Conservation (phyloP, 2,113 vertebrate genomes). For the Forbesichthys papilliferus region DNA sequence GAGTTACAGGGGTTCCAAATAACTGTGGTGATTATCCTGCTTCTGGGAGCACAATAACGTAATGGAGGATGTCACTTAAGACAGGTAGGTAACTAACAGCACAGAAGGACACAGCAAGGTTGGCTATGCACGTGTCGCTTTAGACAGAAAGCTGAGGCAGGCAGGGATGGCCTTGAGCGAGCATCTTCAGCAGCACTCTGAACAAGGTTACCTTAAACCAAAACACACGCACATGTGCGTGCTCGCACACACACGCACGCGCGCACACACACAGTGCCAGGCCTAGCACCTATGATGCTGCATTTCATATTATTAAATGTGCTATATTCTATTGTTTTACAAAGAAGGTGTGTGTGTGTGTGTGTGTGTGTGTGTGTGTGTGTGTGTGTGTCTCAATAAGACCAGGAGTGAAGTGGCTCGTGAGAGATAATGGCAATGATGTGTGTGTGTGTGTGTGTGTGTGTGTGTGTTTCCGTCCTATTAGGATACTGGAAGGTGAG, state of each 20-base stretch:
- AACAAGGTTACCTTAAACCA: neutral
- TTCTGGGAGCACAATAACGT: too few species aligned
- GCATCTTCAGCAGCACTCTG: neutral
- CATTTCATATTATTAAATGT: neutral
- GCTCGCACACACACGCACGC: neutral
- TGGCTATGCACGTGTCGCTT: too few species aligned
- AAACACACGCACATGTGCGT: neutral
- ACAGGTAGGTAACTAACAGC: too few species aligned
- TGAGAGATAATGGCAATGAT: too few species aligned
- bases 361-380: slow-evolving; percentile 3
- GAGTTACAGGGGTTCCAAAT: too few species aligned
- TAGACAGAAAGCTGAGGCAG: neutral
- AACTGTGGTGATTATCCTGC: too few species aligned
- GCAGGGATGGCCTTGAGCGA: neutral
- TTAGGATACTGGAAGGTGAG: neutral
- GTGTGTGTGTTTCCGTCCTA: neutral
- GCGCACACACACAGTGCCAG: neutral
- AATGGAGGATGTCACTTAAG: too few species aligned
- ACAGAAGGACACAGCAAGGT: too few species aligned
- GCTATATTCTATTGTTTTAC: neutral
- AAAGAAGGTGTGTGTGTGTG: neutral
- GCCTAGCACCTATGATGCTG: neutral
- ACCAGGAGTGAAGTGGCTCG: neutral
- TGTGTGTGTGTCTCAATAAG: slow-evolving; percentile 3
- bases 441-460: neutral